A percentile compares a stretch with the other conserved stretches of the same genome.
Conservation (phyloP, 2,113 vertebrate species). For the Crypturellus undulatus region DNA sequence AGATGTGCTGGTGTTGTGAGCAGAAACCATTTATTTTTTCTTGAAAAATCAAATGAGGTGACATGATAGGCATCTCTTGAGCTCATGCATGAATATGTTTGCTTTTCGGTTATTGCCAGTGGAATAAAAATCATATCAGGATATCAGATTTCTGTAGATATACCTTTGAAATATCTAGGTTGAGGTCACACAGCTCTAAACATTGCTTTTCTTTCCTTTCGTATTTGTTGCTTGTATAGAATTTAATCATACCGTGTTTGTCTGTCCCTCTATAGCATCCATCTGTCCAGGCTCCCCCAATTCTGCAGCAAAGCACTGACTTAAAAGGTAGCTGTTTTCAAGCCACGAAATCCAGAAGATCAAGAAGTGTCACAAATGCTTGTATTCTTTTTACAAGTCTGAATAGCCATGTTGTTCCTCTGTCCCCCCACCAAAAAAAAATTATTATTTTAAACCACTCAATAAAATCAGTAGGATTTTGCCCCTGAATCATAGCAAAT, state of each 20-base stretch:
- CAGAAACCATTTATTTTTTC: not conserved
- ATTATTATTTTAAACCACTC: not conserved
- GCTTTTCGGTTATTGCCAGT: slow-evolving; percentile 62
- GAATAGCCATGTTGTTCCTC: not conserved
- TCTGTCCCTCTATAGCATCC: not conserved
- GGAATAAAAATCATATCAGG: slow-evolving; percentile 50
- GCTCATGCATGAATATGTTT: slow-evolving; percentile 60
- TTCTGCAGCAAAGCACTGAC: not conserved
- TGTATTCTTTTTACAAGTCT: slow-evolving; percentile 40
- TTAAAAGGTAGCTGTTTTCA: not conserved
- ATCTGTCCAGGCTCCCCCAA: not conserved
- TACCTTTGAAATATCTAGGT: slow-evolving; percentile 53
- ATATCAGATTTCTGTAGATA: slow-evolving; percentile 59
- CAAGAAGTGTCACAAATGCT: not conserved
- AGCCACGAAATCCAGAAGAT: not conserved
- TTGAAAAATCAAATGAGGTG: slow-evolving; percentile 27
- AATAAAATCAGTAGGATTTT: not conserved
- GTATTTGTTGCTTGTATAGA: not conserved
- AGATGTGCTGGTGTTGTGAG: slow-evolving; percentile 6
- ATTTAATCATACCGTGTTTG: not conserved
- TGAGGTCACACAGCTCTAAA: slow-evolving; percentile 60
- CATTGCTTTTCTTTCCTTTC: not conserved
- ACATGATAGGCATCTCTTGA: slow-evolving; percentile 52
- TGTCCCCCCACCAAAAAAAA: not conserved
- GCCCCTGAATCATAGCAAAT: not conserved